Evolutionary conservation across 2,888 invertebrate genomes (phyloP).

Genomic region (Oscheius sp.): DNA sequence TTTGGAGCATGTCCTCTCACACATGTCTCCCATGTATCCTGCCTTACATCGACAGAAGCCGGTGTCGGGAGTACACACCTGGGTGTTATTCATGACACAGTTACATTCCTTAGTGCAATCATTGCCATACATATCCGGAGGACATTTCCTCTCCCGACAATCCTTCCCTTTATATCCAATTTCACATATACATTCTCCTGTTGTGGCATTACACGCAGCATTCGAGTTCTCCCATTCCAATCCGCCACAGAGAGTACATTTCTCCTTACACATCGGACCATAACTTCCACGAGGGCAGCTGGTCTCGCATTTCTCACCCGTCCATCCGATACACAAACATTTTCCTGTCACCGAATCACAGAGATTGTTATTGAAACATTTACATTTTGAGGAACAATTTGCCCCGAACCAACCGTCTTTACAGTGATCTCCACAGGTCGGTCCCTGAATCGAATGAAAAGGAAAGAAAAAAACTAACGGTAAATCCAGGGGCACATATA

Average conservation of each 20-base stretch:
- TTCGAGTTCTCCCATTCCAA: slow-evolving; percentile 59
- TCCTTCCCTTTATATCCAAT: slow-evolving; percentile 51
- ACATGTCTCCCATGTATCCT: slow-evolving; percentile 63
- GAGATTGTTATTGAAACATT: slow-evolving; percentile 65
- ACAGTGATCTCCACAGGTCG: slow-evolving; percentile 59
- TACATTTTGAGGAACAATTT: slow-evolving; percentile 61
- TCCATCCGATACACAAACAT: slow-evolving; percentile 65
- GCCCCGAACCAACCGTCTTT: slow-evolving; percentile 51
- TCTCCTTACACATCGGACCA: slow-evolving; percentile 54
- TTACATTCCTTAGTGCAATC: slow-evolving; percentile 58
- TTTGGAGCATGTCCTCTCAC: slow-evolving; percentile 47
- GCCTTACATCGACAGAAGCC: slow-evolving; percentile 67
- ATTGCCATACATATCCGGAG: slow-evolving; percentile 56
- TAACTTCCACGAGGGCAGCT: slow-evolving; percentile 60
- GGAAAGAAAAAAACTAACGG: slow-evolving; percentile 25
- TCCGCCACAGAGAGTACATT: slow-evolving; percentile 67
- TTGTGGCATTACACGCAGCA: slow-evolving; percentile 62
- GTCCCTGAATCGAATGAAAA: slow-evolving; percentile 42
- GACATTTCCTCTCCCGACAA: slow-evolving; percentile 53
- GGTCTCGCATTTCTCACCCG: slow-evolving; percentile 64
- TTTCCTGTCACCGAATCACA: slow-evolving; percentile 57
- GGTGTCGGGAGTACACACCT: slow-evolving; percentile 65
- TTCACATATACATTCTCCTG: slow-evolving; percentile 61
- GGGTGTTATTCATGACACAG: slow-evolving; percentile 64
- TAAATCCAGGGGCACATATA: slow-evolving; percentile 72